These are phyloP conservation scores for Gobiocypris rarus DNA, from an alignment of 2,113 vertebrate species.

Conservation along the genomic window DNA sequence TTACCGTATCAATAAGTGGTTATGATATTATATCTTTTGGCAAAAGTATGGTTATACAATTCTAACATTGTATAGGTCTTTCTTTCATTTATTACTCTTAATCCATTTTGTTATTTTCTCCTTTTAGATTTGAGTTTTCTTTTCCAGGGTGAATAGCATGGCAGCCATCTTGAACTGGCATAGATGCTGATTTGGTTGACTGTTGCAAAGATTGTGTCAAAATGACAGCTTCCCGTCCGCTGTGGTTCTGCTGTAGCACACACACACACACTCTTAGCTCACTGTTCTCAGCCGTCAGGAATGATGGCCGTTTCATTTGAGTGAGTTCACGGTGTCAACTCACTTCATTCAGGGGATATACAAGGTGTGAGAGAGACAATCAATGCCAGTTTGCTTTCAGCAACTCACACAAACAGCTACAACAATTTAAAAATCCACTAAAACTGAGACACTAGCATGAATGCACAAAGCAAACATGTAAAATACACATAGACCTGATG, in stretches of 20 bases:
- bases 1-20: too few relatives aligned
- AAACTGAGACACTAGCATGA: neutral
- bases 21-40: too few relatives aligned
- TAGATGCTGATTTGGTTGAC: constrained; percentile 27
- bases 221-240: constrained; percentile 35
- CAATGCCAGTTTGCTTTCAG: constrained; percentile 12
- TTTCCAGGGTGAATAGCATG: neutral
- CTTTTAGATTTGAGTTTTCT: too few relatives aligned
- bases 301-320: constrained; percentile 42
- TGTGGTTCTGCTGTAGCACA: constrained; percentile 11
- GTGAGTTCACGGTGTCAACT: constrained; percentile 47
- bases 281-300: constrained; percentile 21
- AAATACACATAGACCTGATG: constrained; percentile 3
- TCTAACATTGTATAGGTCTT: too few relatives aligned
- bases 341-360: constrained; percentile 53
- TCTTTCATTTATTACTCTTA: too few relatives aligned
- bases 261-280: constrained; percentile 22
- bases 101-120: too few relatives aligned
- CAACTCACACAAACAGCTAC: constrained; percentile 26
- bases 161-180: constrained; percentile 17
- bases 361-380: constrained; percentile 54
- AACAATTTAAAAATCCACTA: neutral
- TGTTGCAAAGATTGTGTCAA: neutral
- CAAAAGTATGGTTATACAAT: too few relatives aligned
- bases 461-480: neutral